Evolutionary conservation across 2,797 vertebrate genomes (phyloP).

Genomic region (Sebastolobus altivelis): DNA sequence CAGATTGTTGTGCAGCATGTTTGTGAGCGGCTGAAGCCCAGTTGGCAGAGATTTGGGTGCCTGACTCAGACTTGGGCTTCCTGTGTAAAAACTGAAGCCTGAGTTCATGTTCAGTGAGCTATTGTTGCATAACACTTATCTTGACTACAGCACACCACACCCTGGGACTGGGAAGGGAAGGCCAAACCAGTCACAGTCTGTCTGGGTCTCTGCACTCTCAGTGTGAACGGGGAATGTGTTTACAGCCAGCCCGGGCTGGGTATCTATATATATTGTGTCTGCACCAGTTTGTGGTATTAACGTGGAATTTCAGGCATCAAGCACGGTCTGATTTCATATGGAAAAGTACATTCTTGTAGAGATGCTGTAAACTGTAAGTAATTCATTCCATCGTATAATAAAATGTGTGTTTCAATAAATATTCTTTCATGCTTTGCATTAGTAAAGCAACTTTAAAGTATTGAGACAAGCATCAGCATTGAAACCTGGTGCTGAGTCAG

Average conservation of each 20-base stretch:
- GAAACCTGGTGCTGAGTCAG: slow-evolving; percentile 7
- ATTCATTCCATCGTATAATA: slow-evolving; percentile 9
- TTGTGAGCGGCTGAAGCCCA: slow-evolving; percentile 62
- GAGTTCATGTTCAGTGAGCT: slow-evolving; percentile 73
- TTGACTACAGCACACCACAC: slow-evolving; percentile 74
- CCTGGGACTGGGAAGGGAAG: slow-evolving; percentile 68
- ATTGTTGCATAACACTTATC: slow-evolving; percentile 82
- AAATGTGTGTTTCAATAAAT: slow-evolving; percentile 38
- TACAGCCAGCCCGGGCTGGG: neutral
- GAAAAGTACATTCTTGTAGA: slow-evolving; percentile 64
- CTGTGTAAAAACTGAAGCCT: slow-evolving; percentile 73
- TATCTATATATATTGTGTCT: neutral
- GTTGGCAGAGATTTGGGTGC: slow-evolving; percentile 64
- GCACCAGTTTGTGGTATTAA: neutral
- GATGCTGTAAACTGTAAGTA: slow-evolving; percentile 41
- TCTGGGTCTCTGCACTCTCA: slow-evolving; percentile 58
- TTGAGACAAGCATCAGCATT: neutral
- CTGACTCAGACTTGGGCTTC: slow-evolving; percentile 80
- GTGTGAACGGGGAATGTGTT: slow-evolving; percentile 13
- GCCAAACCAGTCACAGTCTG: slow-evolving; percentile 65
- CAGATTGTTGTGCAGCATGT: slow-evolving; percentile 60
- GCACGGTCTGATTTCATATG: slow-evolving; percentile 62
- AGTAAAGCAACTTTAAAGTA: slow-evolving; percentile 22
- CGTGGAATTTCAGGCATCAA: slow-evolving; percentile 37
- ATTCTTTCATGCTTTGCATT: slow-evolving; percentile 22